Percentiles rank a stretch among this genome's conserved stretches.
These are phyloP conservation scores for Crossaster papposus DNA, from an alignment of 53 echinoderm and acorn worm species.

Conservation along the genomic window DNA sequence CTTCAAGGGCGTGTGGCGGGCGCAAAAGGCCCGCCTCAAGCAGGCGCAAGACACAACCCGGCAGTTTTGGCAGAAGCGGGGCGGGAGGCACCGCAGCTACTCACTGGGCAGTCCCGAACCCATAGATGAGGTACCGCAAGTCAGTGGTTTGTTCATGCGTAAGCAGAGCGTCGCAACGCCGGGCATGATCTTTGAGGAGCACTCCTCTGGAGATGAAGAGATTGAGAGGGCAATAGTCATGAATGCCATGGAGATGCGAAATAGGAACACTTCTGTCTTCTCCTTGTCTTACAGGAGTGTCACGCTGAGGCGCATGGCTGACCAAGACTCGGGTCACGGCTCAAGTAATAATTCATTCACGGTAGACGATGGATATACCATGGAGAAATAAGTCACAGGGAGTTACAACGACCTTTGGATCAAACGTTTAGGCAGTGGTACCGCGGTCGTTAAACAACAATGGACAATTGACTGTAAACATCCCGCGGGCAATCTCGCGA, in stretches of 20 bases:
- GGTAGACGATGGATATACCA: background rate
- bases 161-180: background rate
- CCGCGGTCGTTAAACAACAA: no score
- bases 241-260: slow-evolving; percentile 4
- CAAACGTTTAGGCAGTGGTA: no score
- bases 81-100: slow-evolving; percentile 29
- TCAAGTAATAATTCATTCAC: slow-evolving; percentile 18
- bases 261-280: background rate
- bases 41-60: slow-evolving; percentile 30
- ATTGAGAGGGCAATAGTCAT: slow-evolving; percentile 1
- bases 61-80: slow-evolving; percentile 34
- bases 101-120: slow-evolving; percentile 5
- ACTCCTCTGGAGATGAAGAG: background rate
- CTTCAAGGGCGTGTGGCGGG: slow-evolving; percentile 43
- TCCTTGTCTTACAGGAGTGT: slow-evolving; percentile 6
- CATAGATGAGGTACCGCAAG: background rate
- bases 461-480: no score
- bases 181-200: background rate
- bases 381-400: no score
- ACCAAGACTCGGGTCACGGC: slow-evolving; percentile 15
- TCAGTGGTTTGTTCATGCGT: background rate
- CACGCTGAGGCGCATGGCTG: background rate
- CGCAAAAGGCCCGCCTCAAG: slow-evolving; percentile 44
- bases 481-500: no score
- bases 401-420: no score